These are phyloP conservation scores for Colinus virginianus DNA, from an alignment of 2,113 vertebrate genomes.

Conservation along the genomic window DNA sequence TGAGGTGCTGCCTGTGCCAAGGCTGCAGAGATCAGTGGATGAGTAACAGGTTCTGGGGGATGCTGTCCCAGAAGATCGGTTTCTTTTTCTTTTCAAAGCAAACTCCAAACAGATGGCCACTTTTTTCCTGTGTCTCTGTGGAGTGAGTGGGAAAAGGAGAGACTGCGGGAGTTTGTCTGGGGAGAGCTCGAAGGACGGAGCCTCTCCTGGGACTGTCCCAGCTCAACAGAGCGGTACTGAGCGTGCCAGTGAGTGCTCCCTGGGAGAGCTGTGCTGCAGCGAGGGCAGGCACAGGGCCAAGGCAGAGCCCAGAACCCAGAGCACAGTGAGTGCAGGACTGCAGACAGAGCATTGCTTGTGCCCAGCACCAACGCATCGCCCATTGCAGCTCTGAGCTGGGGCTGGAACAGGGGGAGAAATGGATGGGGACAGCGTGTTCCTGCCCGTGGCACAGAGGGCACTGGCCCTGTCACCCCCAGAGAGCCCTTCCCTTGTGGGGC, in stretches of 20 bases:
- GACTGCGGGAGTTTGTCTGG: neutral
- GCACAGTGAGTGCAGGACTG: neutral
- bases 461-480: neutral
- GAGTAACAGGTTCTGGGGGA: constrained; percentile 53
- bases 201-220: neutral
- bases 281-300: fast-evolving
- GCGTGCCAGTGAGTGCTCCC: neutral
- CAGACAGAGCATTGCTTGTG: neutral
- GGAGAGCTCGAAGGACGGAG: neutral
- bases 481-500: no score
- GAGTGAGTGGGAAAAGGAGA: neutral
- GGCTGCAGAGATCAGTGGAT: constrained; percentile 26
- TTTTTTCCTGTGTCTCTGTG: neutral
- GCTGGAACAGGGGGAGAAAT: neutral
- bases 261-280: neutral
- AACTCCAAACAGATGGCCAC: constrained; percentile 76
- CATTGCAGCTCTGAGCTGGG: neutral
- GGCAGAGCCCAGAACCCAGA: neutral
- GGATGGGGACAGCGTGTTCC: neutral
- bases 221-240: fast-evolving
- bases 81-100: constrained; percentile 54
- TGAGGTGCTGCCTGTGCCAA: constrained; percentile 17
- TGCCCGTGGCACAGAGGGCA: fast-evolving
- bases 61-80: constrained; percentile 33
- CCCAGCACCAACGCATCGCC: neutral